Evolutionary conservation across 2,113 vertebrate species (phyloP).

Genomic region (Podiceps cristatus): DNA sequence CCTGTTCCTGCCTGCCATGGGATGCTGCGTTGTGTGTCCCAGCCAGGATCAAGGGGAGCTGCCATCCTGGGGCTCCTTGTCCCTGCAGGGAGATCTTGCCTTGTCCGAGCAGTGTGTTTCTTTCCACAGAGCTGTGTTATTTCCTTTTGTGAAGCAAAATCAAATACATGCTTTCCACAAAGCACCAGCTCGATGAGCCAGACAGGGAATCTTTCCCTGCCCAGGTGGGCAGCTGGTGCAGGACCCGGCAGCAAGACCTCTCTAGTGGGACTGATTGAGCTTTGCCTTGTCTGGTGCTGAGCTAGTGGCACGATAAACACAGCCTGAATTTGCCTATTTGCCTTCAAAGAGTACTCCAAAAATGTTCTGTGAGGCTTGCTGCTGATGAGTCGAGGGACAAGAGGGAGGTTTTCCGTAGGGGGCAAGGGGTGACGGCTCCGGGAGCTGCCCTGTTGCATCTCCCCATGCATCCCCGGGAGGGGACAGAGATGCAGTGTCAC

Average conservation of each 20-base stretch:
- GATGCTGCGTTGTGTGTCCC: neutral
- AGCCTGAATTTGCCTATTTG: neutral
- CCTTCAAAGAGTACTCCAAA: neutral
- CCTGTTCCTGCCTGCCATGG: accelerated
- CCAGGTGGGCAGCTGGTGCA: neutral
- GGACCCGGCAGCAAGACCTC: neutral
- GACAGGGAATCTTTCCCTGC: neutral
- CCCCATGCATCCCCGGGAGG: neutral
- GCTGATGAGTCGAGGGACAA: neutral
- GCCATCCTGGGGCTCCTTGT: neutral
- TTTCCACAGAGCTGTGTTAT: neutral
- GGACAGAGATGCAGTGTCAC: neutral
- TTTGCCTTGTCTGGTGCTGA: neutral
- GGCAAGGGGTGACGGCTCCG: accelerated
- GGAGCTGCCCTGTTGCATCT: neutral
- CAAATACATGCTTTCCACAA: neutral
- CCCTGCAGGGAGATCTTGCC: neutral
- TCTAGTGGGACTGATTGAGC: neutral
- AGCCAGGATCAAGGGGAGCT: neutral
- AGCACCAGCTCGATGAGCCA: neutral
- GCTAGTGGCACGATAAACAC: neutral
- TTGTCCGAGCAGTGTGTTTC: neutral
- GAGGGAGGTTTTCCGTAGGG: neutral
- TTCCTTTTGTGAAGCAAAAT: neutral
- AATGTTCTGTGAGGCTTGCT: neutral